Evolutionary conservation across 2,797 vertebrate species (phyloP), one percentile per base, ranked within the genome.

Genomic region (Agapornis canus): DNA sequence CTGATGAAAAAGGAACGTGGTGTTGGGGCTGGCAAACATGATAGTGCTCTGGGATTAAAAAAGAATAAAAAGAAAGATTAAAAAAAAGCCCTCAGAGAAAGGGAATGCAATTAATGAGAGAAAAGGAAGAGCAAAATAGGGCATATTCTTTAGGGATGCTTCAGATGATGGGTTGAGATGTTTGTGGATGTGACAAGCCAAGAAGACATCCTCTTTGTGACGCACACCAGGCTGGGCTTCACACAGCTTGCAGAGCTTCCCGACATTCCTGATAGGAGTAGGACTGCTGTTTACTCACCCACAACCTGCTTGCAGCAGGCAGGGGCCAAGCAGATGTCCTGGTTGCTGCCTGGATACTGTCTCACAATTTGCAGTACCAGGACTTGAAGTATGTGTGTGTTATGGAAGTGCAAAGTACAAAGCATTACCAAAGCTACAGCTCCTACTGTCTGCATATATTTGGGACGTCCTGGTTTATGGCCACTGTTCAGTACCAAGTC

Each of bases 1-100:
- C 91, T 94, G 89, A 92, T 91, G 94, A 91, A 92, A 92, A 86
- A 80, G 59, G 87, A 92, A 81, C 4, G 5, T 81, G 65, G 75
- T 95, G 75, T 78, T 85, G 72, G 51, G 65, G 80, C 85, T 92
- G 89, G 76, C 73, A 95, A 93, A 65, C 43, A 11, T n/a, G 80
- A 56, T 48, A 77, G 64, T 49, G 51, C 32, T 45, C 40, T 75
- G 85, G 71, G 82, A 93, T 90, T 92, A 19, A 48, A 73, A 76
- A 29, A 1, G 16, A 31, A 65, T 47, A 23, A 18, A 22, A 11
- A 29, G 6, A n/a, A 47, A 43, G 8, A 11, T 35, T 17, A 21
- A 72, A 19, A 72, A 19, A 72, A 81, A 79, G 4, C 25, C 56
- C 48, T 82, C 52, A 23, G 60, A 86, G 60, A 77, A 89, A 70